These are phyloP conservation scores for Tachycineta bicolor DNA, from an alignment of 2,113 vertebrate genomes.

Conservation along the genomic window DNA sequence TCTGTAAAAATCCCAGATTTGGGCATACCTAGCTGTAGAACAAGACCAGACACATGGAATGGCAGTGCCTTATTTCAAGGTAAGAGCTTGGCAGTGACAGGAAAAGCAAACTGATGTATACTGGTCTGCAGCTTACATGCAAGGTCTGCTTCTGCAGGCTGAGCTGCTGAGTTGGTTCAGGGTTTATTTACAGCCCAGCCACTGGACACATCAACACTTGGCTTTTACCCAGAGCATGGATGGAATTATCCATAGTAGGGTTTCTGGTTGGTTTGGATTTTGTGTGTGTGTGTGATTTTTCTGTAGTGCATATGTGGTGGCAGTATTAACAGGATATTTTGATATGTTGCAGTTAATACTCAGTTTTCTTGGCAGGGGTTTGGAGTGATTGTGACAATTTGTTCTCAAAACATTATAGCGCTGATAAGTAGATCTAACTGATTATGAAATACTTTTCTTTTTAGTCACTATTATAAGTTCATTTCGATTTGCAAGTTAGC, in stretches of 20 bases:
- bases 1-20: background rate
- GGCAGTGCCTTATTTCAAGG: background rate
- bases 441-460: background rate
- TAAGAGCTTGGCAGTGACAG: background rate
- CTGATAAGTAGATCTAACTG: background rate
- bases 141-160: background rate
- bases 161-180: background rate
- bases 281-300: background rate
- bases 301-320: background rate
- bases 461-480: background rate
- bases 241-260: background rate
- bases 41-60: fast-evolving
- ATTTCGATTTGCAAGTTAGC: background rate
- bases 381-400: background rate
- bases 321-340: background rate
- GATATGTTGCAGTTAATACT: background rate
- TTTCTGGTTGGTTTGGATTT: background rate
- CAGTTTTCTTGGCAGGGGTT: background rate
- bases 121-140: background rate
- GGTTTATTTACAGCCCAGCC: background rate
- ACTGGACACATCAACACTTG: background rate
- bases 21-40: background rate
- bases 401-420: background rate
- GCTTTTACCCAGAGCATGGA: background rate
- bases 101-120: background rate